phyloP scores from a whole-genome alignment of 2,888 invertebrate species.

The Sminthurinus aureus region DNA sequence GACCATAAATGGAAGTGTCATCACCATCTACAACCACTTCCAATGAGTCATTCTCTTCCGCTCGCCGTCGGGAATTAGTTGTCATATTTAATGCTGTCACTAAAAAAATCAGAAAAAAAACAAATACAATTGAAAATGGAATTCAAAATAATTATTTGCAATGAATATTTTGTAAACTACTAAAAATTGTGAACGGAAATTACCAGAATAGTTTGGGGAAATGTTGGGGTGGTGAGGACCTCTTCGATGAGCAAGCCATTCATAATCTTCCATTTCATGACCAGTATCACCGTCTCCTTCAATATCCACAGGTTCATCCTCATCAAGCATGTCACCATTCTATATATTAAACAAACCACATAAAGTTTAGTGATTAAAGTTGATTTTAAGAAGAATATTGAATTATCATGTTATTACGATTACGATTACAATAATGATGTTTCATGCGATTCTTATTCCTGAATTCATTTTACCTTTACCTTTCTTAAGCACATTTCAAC shows the following conservation, averaged over 20 bases:
- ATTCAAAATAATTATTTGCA: neutral
- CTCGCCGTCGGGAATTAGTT: slow-evolving; percentile 63
- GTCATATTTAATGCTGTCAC: slow-evolving; percentile 64
- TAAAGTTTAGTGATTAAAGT: neutral
- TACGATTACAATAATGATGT: neutral
- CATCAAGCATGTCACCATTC: slow-evolving; percentile 67
- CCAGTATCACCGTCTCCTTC: slow-evolving; percentile 76
- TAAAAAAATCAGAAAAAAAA: neutral
- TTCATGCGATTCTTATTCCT: neutral
- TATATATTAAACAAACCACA: slow-evolving; percentile 39
- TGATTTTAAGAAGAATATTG: neutral
- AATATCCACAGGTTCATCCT: slow-evolving; percentile 75
- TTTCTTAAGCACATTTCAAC: slow-evolving; percentile 74
- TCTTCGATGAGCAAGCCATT: slow-evolving; percentile 90
- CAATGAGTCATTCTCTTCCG: slow-evolving; percentile 74
- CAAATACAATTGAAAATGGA: neutral
- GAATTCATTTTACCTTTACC: slow-evolving; percentile 61
- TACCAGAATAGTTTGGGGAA: slow-evolving; percentile 56
- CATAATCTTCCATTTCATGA: slow-evolving; percentile 80
- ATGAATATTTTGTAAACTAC: neutral
- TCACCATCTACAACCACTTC: slow-evolving; percentile 87
- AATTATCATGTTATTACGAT: neutral
- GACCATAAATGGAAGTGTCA: slow-evolving; percentile 82
- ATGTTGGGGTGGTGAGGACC: slow-evolving; percentile 61
- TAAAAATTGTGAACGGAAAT: neutral